phyloP scores from a whole-genome alignment of 2,888 invertebrate genomes.

The Thecophora atra region DNA sequence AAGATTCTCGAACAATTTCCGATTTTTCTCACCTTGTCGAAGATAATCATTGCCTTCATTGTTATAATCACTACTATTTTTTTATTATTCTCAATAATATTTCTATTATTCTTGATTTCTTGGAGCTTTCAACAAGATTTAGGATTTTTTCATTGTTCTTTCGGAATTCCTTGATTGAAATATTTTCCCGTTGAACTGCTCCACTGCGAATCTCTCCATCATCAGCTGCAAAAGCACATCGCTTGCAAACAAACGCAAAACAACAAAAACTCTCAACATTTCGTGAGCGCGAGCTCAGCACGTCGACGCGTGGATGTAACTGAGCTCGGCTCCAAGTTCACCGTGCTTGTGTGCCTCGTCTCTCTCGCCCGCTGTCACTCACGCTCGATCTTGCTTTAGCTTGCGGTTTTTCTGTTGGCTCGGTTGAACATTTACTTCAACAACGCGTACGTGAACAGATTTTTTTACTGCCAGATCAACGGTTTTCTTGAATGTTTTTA shows the following conservation, averaged over 20 bases:
- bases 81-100: too few species aligned
- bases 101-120: too few species aligned
- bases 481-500: constrained; percentile 4
- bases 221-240: constrained; percentile 21
- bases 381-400: background rate
- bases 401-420: background rate
- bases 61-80: too few species aligned
- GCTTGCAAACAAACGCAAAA: constrained; percentile 24
- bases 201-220: constrained; percentile 14
- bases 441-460: constrained; percentile 51
- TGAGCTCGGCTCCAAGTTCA: background rate
- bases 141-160: background rate
- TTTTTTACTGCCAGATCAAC: constrained; percentile 34
- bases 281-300: background rate
- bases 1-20: too few species aligned
- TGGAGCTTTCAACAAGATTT: background rate
- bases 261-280: background rate
- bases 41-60: too few species aligned
- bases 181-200: constrained; percentile 14
- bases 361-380: background rate
- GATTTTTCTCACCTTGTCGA: too few species aligned
- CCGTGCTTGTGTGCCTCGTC: background rate
- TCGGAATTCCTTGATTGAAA: constrained; percentile 29
- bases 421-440: constrained; percentile 36
- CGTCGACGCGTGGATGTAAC: background rate